These are phyloP conservation scores for Zapornia atra DNA, from an alignment of 2,113 vertebrate species.

Conservation along the genomic window DNA sequence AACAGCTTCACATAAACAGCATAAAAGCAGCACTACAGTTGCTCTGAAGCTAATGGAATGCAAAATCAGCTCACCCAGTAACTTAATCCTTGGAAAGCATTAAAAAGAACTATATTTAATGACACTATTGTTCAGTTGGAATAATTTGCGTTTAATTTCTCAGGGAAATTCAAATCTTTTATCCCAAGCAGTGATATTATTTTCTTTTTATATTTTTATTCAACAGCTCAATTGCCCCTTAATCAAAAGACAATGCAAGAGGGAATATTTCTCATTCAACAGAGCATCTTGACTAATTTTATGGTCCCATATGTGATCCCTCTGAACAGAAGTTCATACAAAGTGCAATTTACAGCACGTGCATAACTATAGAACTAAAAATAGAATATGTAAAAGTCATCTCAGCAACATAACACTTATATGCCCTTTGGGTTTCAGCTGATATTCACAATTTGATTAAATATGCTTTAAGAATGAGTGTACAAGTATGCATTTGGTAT, in stretches of 20 bases:
- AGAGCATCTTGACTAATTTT: constrained; percentile 55
- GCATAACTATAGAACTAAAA: background rate
- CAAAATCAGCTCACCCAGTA: background rate
- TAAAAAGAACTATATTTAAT: constrained; percentile 49
- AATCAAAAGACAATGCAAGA: constrained; percentile 58
- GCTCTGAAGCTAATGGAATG: background rate
- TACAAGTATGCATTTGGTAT: background rate
- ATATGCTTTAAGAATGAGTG: background rate
- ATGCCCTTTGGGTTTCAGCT: constrained; percentile 12
- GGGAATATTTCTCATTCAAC: constrained; percentile 43
- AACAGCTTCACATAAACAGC: background rate
- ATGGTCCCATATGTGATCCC: constrained; percentile 10
- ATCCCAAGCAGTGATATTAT: constrained; percentile 18
- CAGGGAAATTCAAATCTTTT: constrained; percentile 55
- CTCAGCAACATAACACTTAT: background rate
- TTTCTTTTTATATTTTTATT: constrained; percentile 51
- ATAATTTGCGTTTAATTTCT: constrained; percentile 54
- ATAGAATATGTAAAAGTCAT: background rate
- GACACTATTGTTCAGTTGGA: constrained; percentile 28
- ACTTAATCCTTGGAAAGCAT: background rate
- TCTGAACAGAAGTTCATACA: constrained; percentile 38
- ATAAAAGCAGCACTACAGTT: background rate
- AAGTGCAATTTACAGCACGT: background rate
- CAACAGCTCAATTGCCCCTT: constrained; percentile 38
- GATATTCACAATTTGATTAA: constrained; percentile 38